A percentile compares a stretch with the other conserved stretches of the same genome.
Conservation (phyloP, 2,888 invertebrate genomes). For the Polydesmus complanatus region DNA sequence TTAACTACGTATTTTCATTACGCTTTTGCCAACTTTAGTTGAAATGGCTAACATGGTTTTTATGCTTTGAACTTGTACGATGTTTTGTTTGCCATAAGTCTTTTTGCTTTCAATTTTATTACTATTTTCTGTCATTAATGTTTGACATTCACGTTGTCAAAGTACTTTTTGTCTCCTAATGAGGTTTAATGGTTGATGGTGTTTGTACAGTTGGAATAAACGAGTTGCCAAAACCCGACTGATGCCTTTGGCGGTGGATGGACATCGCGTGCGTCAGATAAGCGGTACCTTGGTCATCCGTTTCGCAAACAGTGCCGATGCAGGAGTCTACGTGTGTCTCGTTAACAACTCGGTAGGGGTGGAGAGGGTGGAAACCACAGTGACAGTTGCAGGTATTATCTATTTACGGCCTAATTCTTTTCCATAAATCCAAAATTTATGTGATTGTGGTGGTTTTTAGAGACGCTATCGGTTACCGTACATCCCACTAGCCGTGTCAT, state of each 20-base stretch:
- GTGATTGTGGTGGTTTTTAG: no score
- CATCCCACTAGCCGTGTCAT: conserved; percentile 5
- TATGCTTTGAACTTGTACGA: no score
- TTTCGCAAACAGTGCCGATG: conserved; percentile 83
- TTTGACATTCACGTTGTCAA: no score
- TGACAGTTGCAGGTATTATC: conserved; percentile 61
- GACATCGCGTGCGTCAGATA: conserved; percentile 75
- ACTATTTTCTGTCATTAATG: no score
- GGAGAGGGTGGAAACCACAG: conserved; percentile 79
- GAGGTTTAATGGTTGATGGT: no score
- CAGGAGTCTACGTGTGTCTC: conserved; percentile 85
- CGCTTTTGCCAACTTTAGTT: no score
- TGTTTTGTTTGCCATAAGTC: no score
- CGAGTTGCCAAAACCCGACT: conserved; percentile 34
- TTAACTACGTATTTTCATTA: no score
- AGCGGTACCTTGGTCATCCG: conserved; percentile 86
- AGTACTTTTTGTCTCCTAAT: no score
- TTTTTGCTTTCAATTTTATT: no score
- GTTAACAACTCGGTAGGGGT: conserved; percentile 87
- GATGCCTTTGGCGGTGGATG: conserved; percentile 64
- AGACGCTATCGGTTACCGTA: conserved; percentile 2
- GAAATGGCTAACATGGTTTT: no score
- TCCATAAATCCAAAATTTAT: background rate
- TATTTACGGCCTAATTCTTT: background rate
- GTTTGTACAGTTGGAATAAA: conserved; percentile 46